Percentiles rank a stretch among this genome's conserved stretches.
Evolutionary conservation across 2,888 invertebrate genomes (phyloP).

Genomic region (Tigriopus californicus): DNA sequence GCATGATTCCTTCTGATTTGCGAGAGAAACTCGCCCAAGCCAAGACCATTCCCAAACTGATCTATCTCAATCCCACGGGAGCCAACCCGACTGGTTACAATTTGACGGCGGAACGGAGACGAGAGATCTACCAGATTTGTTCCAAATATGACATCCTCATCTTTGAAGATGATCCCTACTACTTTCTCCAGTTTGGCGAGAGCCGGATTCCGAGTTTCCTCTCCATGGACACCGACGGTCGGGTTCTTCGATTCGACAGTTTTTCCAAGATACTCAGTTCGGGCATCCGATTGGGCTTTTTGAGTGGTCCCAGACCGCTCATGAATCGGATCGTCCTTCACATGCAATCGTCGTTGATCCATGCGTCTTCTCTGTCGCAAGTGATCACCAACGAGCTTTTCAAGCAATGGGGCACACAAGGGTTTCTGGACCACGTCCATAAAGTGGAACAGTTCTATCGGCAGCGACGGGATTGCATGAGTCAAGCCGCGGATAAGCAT

Average conservation of each 20-base stretch:
- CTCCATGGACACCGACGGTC: slow-evolving; percentile 50
- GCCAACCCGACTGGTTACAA: slow-evolving; percentile 55
- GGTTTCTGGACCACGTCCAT: slow-evolving; percentile 39
- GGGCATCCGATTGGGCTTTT: slow-evolving; percentile 50
- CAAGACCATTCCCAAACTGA: slow-evolving; percentile 19
- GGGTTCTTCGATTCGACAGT: slow-evolving; percentile 56
- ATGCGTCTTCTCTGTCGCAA: slow-evolving; percentile 45
- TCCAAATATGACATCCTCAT: slow-evolving; percentile 56
- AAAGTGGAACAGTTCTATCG: slow-evolving; percentile 42
- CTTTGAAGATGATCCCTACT: slow-evolving; percentile 64
- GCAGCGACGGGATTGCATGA: slow-evolving; percentile 40
- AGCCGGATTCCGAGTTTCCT: slow-evolving; percentile 40
- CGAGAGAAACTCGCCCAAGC: slow-evolving; percentile 33
- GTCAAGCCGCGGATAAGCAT: slow-evolving; percentile 39
- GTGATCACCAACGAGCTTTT: slow-evolving; percentile 38
- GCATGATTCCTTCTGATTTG: slow-evolving; percentile 42
- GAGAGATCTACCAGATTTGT: slow-evolving; percentile 50
- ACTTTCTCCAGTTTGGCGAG: slow-evolving; percentile 46
- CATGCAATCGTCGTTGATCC: slow-evolving; percentile 46
- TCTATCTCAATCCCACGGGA: slow-evolving; percentile 33
- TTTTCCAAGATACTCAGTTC: slow-evolving; percentile 51
- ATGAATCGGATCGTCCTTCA: slow-evolving; percentile 45
- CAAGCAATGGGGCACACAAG: slow-evolving; percentile 38
- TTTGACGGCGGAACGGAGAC: slow-evolving; percentile 41
- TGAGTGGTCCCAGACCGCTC: slow-evolving; percentile 47